These are phyloP conservation scores for Melanotaenia maccullochi DNA, from an alignment of 2,797 vertebrate species.

Conservation along the genomic window DNA sequence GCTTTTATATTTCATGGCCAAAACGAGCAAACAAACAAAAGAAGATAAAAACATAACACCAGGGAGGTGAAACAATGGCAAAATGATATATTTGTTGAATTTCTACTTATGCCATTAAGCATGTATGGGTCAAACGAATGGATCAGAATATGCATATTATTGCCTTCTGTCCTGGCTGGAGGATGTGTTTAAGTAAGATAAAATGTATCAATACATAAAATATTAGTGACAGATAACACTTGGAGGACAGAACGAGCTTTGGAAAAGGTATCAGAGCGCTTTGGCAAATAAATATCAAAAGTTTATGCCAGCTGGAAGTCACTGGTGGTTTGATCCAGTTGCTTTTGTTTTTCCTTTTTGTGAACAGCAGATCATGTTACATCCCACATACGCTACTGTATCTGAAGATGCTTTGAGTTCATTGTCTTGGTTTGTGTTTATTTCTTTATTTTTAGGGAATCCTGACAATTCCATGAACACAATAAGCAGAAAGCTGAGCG, in stretches of 20 bases:
- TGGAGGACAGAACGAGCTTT: constrained; percentile 22
- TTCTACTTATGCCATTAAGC: background rate
- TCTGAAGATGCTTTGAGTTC: constrained; percentile 41
- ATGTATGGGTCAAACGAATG: constrained; percentile 1
- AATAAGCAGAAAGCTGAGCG: constrained; percentile 27
- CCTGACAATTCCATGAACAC: constrained; percentile 43
- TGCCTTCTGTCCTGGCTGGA: too few relatives aligned
- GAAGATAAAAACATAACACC: background rate
- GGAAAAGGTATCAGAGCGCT: constrained; percentile 29
- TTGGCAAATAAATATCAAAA: constrained; percentile 46
- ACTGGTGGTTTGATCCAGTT: constrained; percentile 50
- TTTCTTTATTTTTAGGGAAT: constrained; percentile 38
- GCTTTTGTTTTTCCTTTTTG: constrained; percentile 38
- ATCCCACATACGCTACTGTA: constrained; percentile 45
- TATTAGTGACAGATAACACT: constrained; percentile 27
- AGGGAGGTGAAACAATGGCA: background rate
- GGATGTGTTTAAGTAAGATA: constrained; percentile 20
- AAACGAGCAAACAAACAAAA: background rate
- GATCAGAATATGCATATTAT: constrained; percentile 17
- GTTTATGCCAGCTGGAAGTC: constrained; percentile 66
- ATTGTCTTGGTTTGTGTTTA: constrained; percentile 34
- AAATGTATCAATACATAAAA: constrained; percentile 31
- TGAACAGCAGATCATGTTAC: constrained; percentile 38
- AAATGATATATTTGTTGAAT: background rate
- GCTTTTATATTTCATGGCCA: background rate